These are phyloP conservation scores for Sminthurides bifidus DNA, from an alignment of 1,140 invertebrate genomes.

Conservation along the genomic window DNA sequence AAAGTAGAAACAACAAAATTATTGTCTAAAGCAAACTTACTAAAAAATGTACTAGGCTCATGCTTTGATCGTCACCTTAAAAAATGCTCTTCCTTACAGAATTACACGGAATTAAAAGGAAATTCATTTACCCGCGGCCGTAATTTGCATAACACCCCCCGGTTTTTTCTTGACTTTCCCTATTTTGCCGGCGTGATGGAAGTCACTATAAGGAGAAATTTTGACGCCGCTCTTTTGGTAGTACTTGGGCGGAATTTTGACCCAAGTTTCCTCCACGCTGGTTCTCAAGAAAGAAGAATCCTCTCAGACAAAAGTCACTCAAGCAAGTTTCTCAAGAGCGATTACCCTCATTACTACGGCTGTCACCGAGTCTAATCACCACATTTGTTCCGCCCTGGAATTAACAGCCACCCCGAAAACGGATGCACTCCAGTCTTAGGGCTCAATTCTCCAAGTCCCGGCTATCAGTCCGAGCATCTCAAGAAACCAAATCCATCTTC, in stretches of 20 bases:
- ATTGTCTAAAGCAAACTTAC: background rate
- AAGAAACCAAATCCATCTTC: no score
- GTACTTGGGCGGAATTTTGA: slow-evolving; percentile 7
- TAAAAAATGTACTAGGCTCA: background rate
- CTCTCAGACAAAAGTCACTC: slow-evolving; percentile 5
- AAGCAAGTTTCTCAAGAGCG: background rate
- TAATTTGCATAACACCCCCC: slow-evolving; percentile 31
- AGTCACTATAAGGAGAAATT: slow-evolving; percentile 18
- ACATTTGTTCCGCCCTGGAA: no score
- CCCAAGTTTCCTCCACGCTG: slow-evolving; percentile 6
- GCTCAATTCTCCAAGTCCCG: no score
- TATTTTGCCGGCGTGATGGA: slow-evolving; percentile 25
- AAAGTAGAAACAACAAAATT: background rate
- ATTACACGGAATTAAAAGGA: background rate
- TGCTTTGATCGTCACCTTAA: background rate
- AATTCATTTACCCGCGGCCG: slow-evolving; percentile 18
- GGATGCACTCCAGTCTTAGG: no score
- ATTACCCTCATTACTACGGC: background rate
- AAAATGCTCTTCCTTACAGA: background rate
- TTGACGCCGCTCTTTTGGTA: slow-evolving; percentile 14
- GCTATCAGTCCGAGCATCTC: no score
- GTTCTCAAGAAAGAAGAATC: slow-evolving; percentile 10
- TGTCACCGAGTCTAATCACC: background rate
- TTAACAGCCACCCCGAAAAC: no score
- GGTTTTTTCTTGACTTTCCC: slow-evolving; percentile 32